A percentile compares a stretch with the other conserved stretches of the same genome.
phyloP scores from a whole-genome alignment of 2,113 vertebrate species.

The Athene cunicularia region DNA sequence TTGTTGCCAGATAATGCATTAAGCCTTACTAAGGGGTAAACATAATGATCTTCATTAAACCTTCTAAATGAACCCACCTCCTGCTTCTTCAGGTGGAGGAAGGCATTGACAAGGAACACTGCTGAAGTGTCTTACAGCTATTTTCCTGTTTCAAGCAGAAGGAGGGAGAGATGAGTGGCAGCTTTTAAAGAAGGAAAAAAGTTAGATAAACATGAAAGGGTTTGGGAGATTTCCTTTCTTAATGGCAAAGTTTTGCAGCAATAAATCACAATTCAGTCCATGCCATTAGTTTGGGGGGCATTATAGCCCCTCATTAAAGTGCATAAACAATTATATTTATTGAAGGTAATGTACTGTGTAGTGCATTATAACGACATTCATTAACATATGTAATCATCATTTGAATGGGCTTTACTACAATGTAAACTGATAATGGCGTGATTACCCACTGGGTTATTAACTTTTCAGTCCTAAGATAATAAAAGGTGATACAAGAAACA shows the following conservation, averaged over 20 bases:
- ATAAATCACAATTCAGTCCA: constrained; percentile 86
- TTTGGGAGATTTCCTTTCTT: constrained; percentile 77
- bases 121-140: constrained; percentile 67
- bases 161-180: constrained; percentile 76
- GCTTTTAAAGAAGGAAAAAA: constrained; percentile 70
- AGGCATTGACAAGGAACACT: constrained; percentile 66
- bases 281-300: constrained; percentile 85
- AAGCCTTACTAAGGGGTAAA: constrained; percentile 81
- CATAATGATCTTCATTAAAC: constrained; percentile 83
- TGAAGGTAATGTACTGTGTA: constrained; percentile 89
- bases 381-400: constrained; percentile 90
- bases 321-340: constrained; percentile 90
- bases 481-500: constrained; percentile 81
- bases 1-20: constrained; percentile 82
- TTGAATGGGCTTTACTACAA: constrained; percentile 85
- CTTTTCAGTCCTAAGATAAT: constrained; percentile 84
- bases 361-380: constrained; percentile 85
- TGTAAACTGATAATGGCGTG: constrained; percentile 86
- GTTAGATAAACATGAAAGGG: constrained; percentile 77
- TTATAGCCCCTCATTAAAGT: constrained; percentile 85
- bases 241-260: constrained; percentile 81
- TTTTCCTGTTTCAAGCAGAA: constrained; percentile 71
- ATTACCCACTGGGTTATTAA: constrained; percentile 87
- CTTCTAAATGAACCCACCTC: constrained; percentile 78
- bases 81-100: constrained; percentile 79